Conservation (phyloP, 2,797 vertebrate species). For the Clamator glandarius region DNA sequence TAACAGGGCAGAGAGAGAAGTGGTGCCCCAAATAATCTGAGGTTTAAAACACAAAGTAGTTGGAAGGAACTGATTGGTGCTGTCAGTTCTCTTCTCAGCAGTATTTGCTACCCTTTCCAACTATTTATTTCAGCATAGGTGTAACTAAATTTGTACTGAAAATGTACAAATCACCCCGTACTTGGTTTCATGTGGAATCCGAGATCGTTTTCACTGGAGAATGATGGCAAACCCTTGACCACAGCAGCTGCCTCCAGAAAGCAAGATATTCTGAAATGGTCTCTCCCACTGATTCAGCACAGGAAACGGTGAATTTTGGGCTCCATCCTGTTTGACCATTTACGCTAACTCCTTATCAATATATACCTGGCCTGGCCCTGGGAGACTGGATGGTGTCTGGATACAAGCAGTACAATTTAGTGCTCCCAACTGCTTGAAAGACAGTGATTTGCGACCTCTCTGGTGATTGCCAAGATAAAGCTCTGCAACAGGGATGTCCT, state of each 20-base stretch:
- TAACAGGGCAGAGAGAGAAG: neutral
- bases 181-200: neutral
- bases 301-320: constrained; percentile 50
- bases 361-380: constrained; percentile 13
- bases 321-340: constrained; percentile 41
- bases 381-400: constrained; percentile 33
- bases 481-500: neutral
- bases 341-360: constrained; percentile 8
- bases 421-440: constrained; percentile 45
- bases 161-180: neutral
- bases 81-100: neutral
- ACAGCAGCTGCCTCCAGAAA: neutral
- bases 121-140: neutral
- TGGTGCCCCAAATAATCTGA: neutral
- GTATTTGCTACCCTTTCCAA: neutral
- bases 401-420: constrained; percentile 44
- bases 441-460: constrained; percentile 56
- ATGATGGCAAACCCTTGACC: neutral
- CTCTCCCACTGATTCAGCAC: neutral
- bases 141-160: neutral
- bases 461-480: constrained; percentile 60
- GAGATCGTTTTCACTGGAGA: neutral
- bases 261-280: neutral
- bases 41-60: neutral
- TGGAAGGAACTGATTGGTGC: neutral